Base-by-base conservation (phyloP, 2,888 invertebrate genomes). In the Drosophila flavopinicola region DNA sequence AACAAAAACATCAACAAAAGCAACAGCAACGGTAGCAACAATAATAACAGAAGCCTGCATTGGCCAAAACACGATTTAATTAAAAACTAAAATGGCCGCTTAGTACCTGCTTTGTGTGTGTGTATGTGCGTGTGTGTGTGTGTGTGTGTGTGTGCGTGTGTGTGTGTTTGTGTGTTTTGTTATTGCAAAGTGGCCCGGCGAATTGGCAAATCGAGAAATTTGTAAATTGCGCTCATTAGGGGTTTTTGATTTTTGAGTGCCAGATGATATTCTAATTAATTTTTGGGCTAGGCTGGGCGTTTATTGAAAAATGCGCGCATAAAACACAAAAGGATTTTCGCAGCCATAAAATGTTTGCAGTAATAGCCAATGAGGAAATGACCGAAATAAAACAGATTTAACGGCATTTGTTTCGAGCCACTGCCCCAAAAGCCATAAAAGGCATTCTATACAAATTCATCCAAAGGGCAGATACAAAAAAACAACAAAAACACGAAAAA, bases 141-240 rank as follows among this genome's bases (percentile, higher is more conserved):
- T 39, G 48, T 39, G 49, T 66, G 59, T 52, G 52, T 39, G 44
- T 32, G 38, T 25, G 29, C 13, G 33, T 23, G 20, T 60, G 51
- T 51, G 47, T 33, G 49, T 56, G 37, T 39, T 42, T 39, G 49
- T 66, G 59, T 58, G 59, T 39, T 61, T 39, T 23, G 38, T 66
- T 53, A 49, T 53, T 30, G 66, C 45, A 27, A 37, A 59, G 57
- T 37, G 41, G 41, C 10, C 10, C 15, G 15, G 3, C 25, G 11
- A 35, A 37, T 42, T 35, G 68, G 66, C 53, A 41, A 64, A 78
- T 84, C 57, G 58, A 59, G 67, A 72, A 80, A 79, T 80, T 75
- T 77, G 64, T 67, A 84, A 87, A 80, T 78, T 83, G 66, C 74
- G 44, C 69, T 76, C 70, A 84, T 85, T 84, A 87, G 75, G 74